Base-by-base conservation (phyloP, 2,888 invertebrate genomes). In the Tyria jacobaeae region DNA sequence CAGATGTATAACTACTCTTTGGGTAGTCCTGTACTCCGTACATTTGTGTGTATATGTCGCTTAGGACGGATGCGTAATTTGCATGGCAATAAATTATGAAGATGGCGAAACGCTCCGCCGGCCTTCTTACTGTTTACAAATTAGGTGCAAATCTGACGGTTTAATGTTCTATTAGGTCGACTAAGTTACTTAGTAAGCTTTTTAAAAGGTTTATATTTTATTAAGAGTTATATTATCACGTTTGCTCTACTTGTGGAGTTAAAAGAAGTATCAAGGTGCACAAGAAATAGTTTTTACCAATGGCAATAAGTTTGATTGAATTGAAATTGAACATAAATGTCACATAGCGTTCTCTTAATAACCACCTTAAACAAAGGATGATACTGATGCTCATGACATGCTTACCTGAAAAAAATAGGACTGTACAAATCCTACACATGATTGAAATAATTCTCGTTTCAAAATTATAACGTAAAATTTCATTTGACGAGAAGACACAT, bases 61-160 rank as follows among this genome's bases (percentile, higher is more conserved):
- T 66, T 71, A 73, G 79, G 73, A 78, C 86, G 87, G 87, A 87
- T 83, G 74, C 80, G 76, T 77, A 81, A 87, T 87, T 88, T 86
- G 86, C 87, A 88, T 87, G 78, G 79, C 79, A 79, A 80, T 88
- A 87, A 84, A 85, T 88, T 85, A 87, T 80, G 80, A 82, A 85
- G 84, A 84, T 85, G 86, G 81, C 84, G 80, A 77, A 82, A 85
- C 79, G 81, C 79, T 79, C 76, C 76, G 80, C 75, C 74, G 78
- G 77, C 76, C 83, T 84, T 84, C 81, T 84, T 82, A 71, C 76
- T 80, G 82, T 79, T 82, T 84, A 85, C 82, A 81, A 84, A 87
- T 87, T 84, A 87, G 81, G 85, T 84, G 86, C 78, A 82, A 84
- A 81, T 76, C 73, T 73, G 76, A 77, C 73, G 78, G 71, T 56